Evolutionary conservation across 2,888 invertebrate genomes (phyloP), one percentile per base, ranked within the genome.

Genomic region (Megaustenia siamemsis): DNA sequence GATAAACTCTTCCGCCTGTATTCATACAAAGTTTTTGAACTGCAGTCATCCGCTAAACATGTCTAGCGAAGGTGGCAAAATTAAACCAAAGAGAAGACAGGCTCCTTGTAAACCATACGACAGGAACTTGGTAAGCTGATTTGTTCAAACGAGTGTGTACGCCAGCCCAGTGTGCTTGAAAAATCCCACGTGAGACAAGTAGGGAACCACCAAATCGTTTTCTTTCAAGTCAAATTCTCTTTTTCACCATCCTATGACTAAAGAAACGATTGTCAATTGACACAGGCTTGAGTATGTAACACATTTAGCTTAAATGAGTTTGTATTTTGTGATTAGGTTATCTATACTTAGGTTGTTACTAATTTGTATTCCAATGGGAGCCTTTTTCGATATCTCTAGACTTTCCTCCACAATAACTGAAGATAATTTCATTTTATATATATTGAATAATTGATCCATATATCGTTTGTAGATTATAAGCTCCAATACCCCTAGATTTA

Each of bases 21-120:
- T 35, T 35, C 15, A 0, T 43, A 28, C 66, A 43, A 40, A 8
- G 43, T 63, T 45, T 56, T 38, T 45, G 32, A 73, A 80, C 21
- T 43, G 63, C 49, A 38, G 38, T 73, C 63, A 49, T 45, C 45
- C 12, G 28, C 66, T 28, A 45, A 80, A 32, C 53, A 88, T 90
- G 90, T 87, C 90, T 60, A 87, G 86, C 76, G 89, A 89, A 85
- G 89, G 88, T 79, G 90, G 90, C 69, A 89, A 89, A 85, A 88
- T 90, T 69, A 89, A 86, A 86, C 75, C 78, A 38, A 90, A 88
- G 82, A 87, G 88, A 45, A 81, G 86, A 28, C 85, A 87, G 71
- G 79, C 84, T 69, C 69, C 87, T n/a, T 84, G 84, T 38, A 90
- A 90, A 83, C 90, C 90, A 6, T 90, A 90, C 79, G 88, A 89